Evolutionary conservation across 2,797 vertebrate species (phyloP).

Genomic region (Podarcis lilfordi): DNA sequence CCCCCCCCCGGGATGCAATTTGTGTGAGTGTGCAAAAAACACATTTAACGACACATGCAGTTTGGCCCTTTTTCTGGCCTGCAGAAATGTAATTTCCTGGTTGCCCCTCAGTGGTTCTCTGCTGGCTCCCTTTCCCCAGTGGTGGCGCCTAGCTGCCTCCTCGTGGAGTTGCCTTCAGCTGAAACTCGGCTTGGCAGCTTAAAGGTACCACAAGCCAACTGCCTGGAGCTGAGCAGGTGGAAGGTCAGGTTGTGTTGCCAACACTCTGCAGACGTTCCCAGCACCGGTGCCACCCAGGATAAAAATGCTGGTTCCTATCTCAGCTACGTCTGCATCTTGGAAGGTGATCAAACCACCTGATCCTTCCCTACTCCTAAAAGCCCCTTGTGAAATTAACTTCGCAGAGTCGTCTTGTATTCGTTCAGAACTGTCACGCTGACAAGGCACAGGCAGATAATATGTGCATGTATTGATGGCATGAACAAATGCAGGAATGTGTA

Average conservation of each 20-base stretch:
- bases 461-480: neutral
- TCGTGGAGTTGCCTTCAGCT: neutral
- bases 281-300: neutral
- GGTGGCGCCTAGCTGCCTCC: slow-evolving; percentile 17
- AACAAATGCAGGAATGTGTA: neutral
- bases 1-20: no score
- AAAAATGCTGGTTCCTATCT: neutral
- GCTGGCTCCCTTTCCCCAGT: neutral
- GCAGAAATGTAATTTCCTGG: neutral
- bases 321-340: neutral
- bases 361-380: neutral
- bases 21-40: no score
- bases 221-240: slow-evolving; percentile 35
- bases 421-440: neutral
- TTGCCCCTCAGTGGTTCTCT: neutral
- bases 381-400: neutral
- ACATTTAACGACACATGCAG: no score
- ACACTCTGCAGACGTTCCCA: neutral
- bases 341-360: neutral
- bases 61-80: neutral
- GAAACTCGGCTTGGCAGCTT: neutral
- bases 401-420: neutral
- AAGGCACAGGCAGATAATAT: neutral
- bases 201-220: neutral
- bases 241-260: slow-evolving; percentile 1